Evolutionary conservation across 2,797 vertebrate species (phyloP).

Genomic region (Trachurus trachurus): DNA sequence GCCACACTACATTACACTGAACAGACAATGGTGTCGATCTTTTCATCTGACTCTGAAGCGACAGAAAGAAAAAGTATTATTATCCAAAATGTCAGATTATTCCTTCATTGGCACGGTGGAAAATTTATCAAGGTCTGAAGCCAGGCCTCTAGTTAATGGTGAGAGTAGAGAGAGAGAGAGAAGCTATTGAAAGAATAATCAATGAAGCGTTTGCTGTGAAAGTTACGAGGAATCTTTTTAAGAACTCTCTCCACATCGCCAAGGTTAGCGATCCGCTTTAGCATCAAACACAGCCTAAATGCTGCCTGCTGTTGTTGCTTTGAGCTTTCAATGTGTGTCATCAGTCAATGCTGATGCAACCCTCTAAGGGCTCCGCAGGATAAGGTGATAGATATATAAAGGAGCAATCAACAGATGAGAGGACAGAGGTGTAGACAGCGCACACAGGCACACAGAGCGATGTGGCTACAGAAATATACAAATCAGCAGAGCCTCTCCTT

Average conservation of each 20-base stretch:
- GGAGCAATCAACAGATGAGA: constrained; percentile 13
- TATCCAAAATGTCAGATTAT: neutral
- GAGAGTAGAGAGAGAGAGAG: neutral
- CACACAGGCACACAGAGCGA: neutral
- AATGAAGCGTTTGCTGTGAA: neutral
- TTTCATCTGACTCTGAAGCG: neutral
- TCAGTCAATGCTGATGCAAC: neutral
- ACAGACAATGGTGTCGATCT: neutral
- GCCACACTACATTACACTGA: neutral
- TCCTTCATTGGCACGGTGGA: neutral
- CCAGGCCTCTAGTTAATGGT: too few species aligned
- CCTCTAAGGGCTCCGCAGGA: neutral
- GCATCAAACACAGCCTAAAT: neutral
- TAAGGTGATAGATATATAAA: constrained; percentile 1
- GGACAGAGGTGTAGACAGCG: neutral
- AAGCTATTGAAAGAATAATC: neutral
- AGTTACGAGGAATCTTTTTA: neutral
- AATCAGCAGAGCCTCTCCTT: constrained; percentile 30
- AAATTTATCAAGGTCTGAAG: neutral
- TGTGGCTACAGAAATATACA: neutral
- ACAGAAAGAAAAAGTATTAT: neutral
- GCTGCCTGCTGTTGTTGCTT: neutral
- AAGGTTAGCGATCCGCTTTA: neutral
- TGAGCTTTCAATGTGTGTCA: neutral
- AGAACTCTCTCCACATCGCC: neutral